These are phyloP conservation scores for Calyptommatus sinebrachiatus DNA, from an alignment of 2,113 vertebrate genomes.

Conservation along the genomic window DNA sequence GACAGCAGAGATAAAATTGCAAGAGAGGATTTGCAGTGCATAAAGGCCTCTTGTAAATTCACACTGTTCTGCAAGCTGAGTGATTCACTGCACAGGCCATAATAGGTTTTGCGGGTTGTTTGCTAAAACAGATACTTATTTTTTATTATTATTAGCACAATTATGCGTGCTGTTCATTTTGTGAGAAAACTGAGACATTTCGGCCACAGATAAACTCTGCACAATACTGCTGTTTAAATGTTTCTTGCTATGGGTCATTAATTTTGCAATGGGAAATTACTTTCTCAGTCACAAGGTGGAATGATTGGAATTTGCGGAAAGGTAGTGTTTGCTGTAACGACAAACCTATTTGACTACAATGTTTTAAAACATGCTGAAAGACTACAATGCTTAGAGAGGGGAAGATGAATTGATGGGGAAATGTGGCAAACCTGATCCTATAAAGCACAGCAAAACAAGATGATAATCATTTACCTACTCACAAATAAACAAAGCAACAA, in stretches of 20 bases:
- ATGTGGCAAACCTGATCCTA: neutral
- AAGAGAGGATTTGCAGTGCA: neutral
- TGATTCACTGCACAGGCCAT: neutral
- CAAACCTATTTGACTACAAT: conserved; percentile 3
- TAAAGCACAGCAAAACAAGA: neutral
- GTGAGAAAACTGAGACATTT: conserved; percentile 20
- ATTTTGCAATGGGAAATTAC: conserved; percentile 37
- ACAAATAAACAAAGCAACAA: conserved; percentile 1
- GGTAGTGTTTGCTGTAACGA: neutral
- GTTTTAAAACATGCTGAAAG: neutral
- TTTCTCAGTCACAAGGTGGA: neutral
- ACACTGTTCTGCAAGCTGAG: neutral
- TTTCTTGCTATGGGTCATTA: conserved; percentile 51
- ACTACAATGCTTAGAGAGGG: neutral
- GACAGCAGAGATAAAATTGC: conserved; percentile 2
- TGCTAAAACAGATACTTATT: conserved; percentile 27
- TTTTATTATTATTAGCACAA: conserved; percentile 49
- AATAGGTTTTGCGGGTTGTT: conserved; percentile 14
- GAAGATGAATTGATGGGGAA: conserved; percentile 9
- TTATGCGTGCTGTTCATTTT: conserved; percentile 38
- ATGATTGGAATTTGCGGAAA: conserved; percentile 28
- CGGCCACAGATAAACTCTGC: conserved; percentile 19
- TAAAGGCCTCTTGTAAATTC: neutral
- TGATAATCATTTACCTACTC: neutral
- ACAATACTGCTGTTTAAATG: conserved; percentile 17